Base-by-base conservation (phyloP, 2,113 vertebrate genomes). In the Ciconia maguari region DNA sequence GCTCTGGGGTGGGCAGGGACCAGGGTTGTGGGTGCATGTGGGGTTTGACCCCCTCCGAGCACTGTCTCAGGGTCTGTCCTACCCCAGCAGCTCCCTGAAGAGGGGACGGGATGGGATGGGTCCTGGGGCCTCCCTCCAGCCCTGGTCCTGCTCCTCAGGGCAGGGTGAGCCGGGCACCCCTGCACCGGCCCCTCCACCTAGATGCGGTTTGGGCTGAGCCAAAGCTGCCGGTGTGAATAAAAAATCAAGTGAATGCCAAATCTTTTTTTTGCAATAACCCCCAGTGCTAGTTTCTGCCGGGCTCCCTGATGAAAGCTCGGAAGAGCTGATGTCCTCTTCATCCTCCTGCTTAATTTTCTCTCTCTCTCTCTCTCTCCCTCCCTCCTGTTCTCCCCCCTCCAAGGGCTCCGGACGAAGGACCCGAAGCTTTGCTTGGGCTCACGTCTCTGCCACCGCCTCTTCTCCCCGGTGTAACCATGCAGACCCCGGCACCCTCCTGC, bases 391-490 rank as follows among this genome's bases (percentile, higher is more conserved):
- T 51, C 36, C 41, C 22, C 52, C 41, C 36, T 61, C 21, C 86
- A 96, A 97, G 97, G 96, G 77, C 89, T 95, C 88, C 15, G 7
- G 95, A 94, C 87, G 85, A 97, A 97, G 86, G 54, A 94, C 42
- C 34, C 25, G 7, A 95, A 86, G n/a, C 57, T 75, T 58, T 9
- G 7, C 4, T 6, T 32, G 95, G 58, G 16, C 86, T 97, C 57
- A 1, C 6, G 1, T 65, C 86, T 58, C 49, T 1, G 8, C 42
- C 0, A 4, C 62, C 0, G 1, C 13, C 46, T 65, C 82, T 70
- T 42, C 77, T 94, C 93, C 84, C 19, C 27, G 84, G 81, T 9
- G 24, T 85, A 95, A 95, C 95, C 85, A 97, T 93, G 83, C 96
- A 76, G 83, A 65, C 19, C 89, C 36, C 3, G 14, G 61, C 65